Conservation (phyloP, 2,797 vertebrate genomes). For the Notolabrus celidotus region DNA sequence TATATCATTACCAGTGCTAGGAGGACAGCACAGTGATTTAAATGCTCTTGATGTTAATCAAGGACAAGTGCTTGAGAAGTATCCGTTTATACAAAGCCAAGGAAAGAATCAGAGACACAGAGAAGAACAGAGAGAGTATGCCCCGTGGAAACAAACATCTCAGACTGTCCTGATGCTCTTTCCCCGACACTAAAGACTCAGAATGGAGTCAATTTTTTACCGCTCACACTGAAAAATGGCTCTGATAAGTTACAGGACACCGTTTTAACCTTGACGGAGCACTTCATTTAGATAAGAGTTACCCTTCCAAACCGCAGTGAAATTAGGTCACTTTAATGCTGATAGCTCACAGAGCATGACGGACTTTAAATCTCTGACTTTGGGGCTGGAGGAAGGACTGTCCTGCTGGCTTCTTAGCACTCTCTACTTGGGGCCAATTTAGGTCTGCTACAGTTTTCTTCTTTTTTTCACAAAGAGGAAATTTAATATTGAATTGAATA, state of each 20-base stretch:
- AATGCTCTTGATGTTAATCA: not conserved
- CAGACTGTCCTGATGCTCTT: slow-evolving; percentile 37
- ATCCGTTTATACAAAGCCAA: slow-evolving; percentile 3
- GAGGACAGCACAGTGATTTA: not conserved
- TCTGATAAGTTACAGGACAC: slow-evolving; percentile 60
- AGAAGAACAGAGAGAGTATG: slow-evolving; percentile 31
- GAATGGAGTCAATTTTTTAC: slow-evolving; percentile 62
- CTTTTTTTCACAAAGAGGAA: not conserved
- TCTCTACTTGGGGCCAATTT: slow-evolving; percentile 20
- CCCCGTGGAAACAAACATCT: slow-evolving; percentile 62
- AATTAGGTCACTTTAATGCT: slow-evolving; percentile 69
- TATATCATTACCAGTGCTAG: not conserved
- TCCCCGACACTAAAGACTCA: slow-evolving; percentile 36
- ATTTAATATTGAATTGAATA: slow-evolving; percentile 42
- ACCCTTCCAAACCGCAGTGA: slow-evolving; percentile 45
- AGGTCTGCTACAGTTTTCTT: slow-evolving; percentile 5
- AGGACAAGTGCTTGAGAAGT: slow-evolving; percentile 5
- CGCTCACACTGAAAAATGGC: slow-evolving; percentile 63
- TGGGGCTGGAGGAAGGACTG: slow-evolving; percentile 7
- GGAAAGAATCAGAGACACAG: slow-evolving; percentile 25
- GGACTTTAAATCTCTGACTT: slow-evolving; percentile 58
- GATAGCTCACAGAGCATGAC: slow-evolving; percentile 43
- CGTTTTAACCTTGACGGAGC: slow-evolving; percentile 71
- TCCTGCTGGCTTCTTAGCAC: slow-evolving; percentile 22
- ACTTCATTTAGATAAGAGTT: slow-evolving; percentile 75